These are phyloP conservation scores for Pelusios castaneus DNA, from an alignment of 2,113 vertebrate genomes.

Conservation along the genomic window DNA sequence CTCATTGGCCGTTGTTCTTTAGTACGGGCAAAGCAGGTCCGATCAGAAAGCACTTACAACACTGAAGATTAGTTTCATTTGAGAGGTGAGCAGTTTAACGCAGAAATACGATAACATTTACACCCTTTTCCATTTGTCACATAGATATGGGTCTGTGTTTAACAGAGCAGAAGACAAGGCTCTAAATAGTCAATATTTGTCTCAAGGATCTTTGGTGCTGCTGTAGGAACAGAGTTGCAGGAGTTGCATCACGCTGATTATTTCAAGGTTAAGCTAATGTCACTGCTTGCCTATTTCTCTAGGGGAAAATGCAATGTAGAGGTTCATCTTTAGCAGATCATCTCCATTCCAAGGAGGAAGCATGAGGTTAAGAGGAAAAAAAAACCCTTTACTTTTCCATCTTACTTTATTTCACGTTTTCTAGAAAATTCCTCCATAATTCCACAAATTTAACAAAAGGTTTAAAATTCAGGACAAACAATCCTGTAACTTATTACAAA, in stretches of 20 bases:
- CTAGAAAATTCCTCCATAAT: constrained; percentile 85
- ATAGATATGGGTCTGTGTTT: background rate
- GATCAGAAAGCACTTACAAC: background rate
- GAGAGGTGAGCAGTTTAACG: background rate
- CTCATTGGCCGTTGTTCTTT: background rate
- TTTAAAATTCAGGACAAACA: constrained; percentile 82
- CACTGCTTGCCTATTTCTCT: background rate
- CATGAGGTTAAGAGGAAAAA: background rate
- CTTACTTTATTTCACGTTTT: constrained; percentile 82
- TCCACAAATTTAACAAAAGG: constrained; percentile 84
- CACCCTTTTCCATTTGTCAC: background rate
- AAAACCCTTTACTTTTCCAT: constrained; percentile 60
- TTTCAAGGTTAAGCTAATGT: background rate
- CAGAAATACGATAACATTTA: background rate
- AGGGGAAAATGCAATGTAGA: background rate
- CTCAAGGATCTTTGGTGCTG: background rate
- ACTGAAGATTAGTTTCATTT: background rate
- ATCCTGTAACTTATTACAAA: constrained; percentile 81
- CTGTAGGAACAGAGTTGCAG: background rate
- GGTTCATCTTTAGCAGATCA: accelerated
- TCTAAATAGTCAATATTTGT: background rate
- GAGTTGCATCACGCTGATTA: too few species aligned
- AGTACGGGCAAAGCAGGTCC: background rate
- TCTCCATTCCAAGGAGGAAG: accelerated
- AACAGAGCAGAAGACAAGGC: background rate